phyloP scores from a whole-genome alignment of 2,797 vertebrate species.

The Gambusia yucatana region DNA sequence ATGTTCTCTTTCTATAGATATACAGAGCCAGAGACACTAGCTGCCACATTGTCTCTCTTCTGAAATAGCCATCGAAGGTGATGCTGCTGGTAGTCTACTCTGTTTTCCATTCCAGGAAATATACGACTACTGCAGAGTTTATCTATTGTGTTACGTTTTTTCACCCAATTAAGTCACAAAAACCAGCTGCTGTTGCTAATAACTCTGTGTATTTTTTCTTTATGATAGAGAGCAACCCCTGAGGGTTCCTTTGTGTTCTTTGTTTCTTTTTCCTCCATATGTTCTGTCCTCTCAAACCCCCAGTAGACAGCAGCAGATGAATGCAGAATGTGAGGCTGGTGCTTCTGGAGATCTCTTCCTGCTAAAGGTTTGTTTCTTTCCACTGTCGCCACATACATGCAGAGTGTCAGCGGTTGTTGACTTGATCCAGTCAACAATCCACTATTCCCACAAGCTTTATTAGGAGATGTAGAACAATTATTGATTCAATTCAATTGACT shows the following conservation, averaged over 20 bases:
- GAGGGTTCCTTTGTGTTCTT: neutral
- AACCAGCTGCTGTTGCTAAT: neutral
- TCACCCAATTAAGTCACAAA: neutral
- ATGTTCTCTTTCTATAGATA: neutral
- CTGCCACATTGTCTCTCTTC: neutral
- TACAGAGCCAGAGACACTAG: neutral
- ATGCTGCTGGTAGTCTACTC: neutral
- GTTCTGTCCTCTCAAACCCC: neutral
- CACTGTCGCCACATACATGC: neutral
- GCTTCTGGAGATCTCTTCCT: neutral
- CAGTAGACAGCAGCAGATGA: neutral
- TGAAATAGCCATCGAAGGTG: neutral
- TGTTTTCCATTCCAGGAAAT: neutral
- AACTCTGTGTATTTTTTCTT: neutral
- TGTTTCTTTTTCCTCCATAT: neutral
- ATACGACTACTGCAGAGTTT: neutral
- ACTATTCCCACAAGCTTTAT: neutral
- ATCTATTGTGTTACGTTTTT: neutral
- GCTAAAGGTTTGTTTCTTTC: neutral
- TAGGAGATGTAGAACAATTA: neutral
- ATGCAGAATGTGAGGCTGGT: neutral
- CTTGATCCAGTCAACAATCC: neutral
- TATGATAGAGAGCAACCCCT: neutral
- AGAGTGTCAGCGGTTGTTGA: neutral
- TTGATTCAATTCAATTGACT: neutral